Base-by-base conservation (phyloP, 2,888 invertebrate species). In the Bhutanitis thaidina region DNA sequence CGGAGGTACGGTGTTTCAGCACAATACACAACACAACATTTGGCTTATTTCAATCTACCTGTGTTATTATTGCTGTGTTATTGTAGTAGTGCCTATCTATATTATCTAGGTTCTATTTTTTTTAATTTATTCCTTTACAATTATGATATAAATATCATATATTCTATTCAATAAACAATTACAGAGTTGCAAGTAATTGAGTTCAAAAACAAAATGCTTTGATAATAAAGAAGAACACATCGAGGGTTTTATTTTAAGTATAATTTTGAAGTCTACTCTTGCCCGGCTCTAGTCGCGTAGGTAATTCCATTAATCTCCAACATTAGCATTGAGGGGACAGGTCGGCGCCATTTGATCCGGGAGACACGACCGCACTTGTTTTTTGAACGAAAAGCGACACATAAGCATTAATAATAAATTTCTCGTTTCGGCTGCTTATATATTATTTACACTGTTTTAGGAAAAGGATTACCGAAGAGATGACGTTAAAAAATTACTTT, bases 291-390 rank as follows among this genome's bases (percentile, higher is more conserved):
- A 61, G 65, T 63, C 65, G 63, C 64, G 71, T 69, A 65, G 66
- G 69, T 82, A 78, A 80, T 81, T 79, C 74, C 76, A 83, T 84
- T 82, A 81, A 82, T 80, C 77, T 76, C 62, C 60, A 65, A 76
- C 78, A 83, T 81, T 80, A 80, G 71, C 80, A 78, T 80, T 63
- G 67, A 61, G 75, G 70, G 77, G 79, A 77, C 76, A 74, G 74
- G 71, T 71, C 70, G 67, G 57, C 65, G 74, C 68, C 74, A 71
- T 80, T 81, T 81, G 77, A 80, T 80, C 77, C 75, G 69, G 37
- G 49, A 60, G 69, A 61, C 55, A 59, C 61, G 60, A 64, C 61
- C 66, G 59, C 59, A 60, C 60, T 67, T 54, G 66, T 69, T 72
- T 72, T 71, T 62, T 67, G 70, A 71, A 70, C 63, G 59, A 69